Evolutionary conservation across 2,797 vertebrate genomes (phyloP), one percentile per base, ranked within the genome.

Genomic region (Aldrovandia affinis): DNA sequence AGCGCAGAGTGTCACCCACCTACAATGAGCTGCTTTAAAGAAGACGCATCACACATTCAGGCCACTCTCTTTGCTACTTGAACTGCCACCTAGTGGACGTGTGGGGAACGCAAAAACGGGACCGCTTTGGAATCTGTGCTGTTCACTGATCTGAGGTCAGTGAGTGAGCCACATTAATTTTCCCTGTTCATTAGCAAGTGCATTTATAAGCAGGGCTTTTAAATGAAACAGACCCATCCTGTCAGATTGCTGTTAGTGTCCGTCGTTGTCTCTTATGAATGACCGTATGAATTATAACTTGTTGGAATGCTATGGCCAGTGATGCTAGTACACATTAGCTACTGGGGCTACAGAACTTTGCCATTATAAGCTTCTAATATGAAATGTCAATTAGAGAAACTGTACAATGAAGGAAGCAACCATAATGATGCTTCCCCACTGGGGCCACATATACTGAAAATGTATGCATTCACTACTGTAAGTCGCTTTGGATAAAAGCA

Each of bases 21-120:
- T 39, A 75, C 79, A 61, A 81, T 50, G 44, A 85, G 54, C 54
- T 50, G 39, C 25, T 81, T 42, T 47, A 81, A 39, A 75, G n/a
- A 54, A 42, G 52, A 15, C 68, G 3, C 57, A 14, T 59, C 54
- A 59, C 78, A 75, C 55, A 36, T 78, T 78, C 54, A 33, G 78
- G 36, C 18, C 42, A 14, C 25, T 79, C 55, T 81, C 20, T 22
- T 39, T 18, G 7, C 55, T n/a, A 8, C 30, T 77, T 30, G 22
- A 28, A 78, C 68, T 78, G 84, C 84, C 84, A 85, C 61, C 84
- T 82, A 78, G 73, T 85, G 81, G 81, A 75, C n/a, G 52, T 73
- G 28, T 79, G 77, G 47, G 47, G 59, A 83, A 30, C n/a, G 50
- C 36, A 63, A 30, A 22, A 44, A 33, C 68, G 20, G 36, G 47